Evolutionary conservation across 2,113 vertebrate genomes (phyloP).

Genomic region (Oreochromis aureus): DNA sequence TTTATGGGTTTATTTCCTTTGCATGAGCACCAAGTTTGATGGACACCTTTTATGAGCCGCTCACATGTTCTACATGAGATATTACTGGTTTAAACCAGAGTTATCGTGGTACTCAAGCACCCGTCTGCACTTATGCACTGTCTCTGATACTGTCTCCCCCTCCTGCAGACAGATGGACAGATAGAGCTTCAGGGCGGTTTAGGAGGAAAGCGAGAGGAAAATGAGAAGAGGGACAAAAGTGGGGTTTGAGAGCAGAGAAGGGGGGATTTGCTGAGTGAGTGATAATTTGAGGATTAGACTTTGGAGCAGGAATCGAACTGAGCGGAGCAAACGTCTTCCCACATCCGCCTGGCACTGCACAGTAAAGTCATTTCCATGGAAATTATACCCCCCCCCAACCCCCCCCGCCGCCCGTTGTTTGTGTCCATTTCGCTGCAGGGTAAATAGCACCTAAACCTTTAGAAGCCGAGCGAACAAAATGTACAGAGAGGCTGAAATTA

Average conservation of each 20-base stretch:
- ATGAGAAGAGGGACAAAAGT: not conserved
- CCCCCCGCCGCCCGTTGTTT: not conserved
- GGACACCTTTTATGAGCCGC: not conserved
- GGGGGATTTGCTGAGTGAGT: conserved; percentile 6
- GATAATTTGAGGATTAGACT: conserved; percentile 37
- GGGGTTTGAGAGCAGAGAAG: not conserved
- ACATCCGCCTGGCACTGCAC: not conserved
- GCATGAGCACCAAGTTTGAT: not conserved
- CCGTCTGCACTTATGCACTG: not conserved
- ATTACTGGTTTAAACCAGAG: not conserved
- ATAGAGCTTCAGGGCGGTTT: not conserved
- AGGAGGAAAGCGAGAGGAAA: not conserved
- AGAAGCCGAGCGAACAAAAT: not conserved
- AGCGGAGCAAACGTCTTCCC: not conserved
- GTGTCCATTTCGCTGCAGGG: not conserved
- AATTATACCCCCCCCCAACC: not conserved
- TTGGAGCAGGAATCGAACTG: not conserved
- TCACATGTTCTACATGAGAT: not conserved
- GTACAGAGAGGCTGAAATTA: not conserved
- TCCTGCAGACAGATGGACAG: not conserved
- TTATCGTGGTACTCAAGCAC: not conserved
- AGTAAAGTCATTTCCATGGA: conserved; percentile 25
- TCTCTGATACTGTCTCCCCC: not conserved
- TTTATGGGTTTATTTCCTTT: rapidly evolving
- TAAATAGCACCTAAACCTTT: not conserved